These are phyloP conservation scores for Micropoecilia bifurca DNA, from an alignment of 2,797 vertebrate species.

Conservation along the genomic window DNA sequence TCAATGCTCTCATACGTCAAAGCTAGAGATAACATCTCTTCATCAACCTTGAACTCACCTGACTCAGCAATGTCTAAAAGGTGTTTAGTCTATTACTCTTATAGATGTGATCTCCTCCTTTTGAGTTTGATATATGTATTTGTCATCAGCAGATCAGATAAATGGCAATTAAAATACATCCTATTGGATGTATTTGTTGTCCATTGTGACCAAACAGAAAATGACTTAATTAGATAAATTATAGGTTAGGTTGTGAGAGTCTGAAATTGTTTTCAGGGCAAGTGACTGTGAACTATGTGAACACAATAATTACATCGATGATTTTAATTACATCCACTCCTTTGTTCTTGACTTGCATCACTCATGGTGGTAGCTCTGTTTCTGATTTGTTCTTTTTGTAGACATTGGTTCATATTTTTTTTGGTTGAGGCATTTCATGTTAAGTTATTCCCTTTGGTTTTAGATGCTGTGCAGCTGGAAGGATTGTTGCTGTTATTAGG, in stretches of 20 bases:
- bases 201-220: not conserved
- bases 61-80: not conserved
- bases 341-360: too few relatives aligned
- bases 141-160: not conserved
- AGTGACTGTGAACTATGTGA: too few relatives aligned
- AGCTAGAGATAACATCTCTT: not conserved
- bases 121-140: not conserved
- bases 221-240: too few relatives aligned
- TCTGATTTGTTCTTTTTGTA: not conserved
- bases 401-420: not conserved
- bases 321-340: too few relatives aligned
- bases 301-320: too few relatives aligned
- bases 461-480: not conserved
- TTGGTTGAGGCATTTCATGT: not conserved
- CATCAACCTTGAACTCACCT: not conserved
- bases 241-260: too few relatives aligned
- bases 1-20: not conserved
- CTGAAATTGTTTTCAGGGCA: too few relatives aligned
- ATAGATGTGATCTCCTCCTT: not conserved
- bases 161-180: not conserved
- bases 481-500: not conserved
- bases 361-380: not conserved
- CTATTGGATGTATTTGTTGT: not conserved
- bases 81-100: not conserved
- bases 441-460: not conserved